Percentiles rank a stretch among this genome's conserved stretches.
These are phyloP conservation scores for Pammene fasciana DNA, from an alignment of 2,888 invertebrate species.

Conservation along the genomic window DNA sequence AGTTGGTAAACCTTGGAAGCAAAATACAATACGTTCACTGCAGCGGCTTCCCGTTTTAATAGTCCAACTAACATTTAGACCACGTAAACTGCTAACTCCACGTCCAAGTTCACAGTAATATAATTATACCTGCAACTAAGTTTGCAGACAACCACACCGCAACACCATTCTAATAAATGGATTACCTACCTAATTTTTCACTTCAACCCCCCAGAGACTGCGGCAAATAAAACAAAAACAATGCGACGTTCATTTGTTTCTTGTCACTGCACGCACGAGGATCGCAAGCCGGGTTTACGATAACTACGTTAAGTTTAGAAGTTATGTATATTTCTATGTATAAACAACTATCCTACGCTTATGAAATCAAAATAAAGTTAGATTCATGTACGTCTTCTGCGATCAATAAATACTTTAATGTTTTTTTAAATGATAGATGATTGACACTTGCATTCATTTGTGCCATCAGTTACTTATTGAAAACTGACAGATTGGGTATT, in stretches of 20 bases:
- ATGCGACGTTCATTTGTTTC: constrained; percentile 62
- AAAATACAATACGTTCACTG: not conserved
- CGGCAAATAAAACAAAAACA: constrained; percentile 40
- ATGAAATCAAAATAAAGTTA: no score
- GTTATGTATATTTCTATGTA: not conserved
- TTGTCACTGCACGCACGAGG: constrained; percentile 54
- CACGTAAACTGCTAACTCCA: constrained; percentile 12
- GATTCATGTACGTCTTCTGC: no score
- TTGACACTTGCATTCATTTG: no score
- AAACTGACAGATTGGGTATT: no score
- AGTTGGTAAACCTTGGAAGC: not conserved
- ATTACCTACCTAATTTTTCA: constrained; percentile 41
- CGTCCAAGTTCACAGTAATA: constrained; percentile 26
- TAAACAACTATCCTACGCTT: no score
- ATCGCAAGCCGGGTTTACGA: constrained; percentile 22
- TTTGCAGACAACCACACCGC: constrained; percentile 25
- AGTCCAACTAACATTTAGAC: constrained; percentile 12
- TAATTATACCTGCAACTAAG: constrained; percentile 31
- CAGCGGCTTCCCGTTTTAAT: not conserved
- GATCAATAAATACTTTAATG: no score
- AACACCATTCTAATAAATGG: constrained; percentile 40
- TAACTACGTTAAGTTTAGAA: not conserved
- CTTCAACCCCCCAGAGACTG: constrained; percentile 41
- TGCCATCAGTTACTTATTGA: no score
- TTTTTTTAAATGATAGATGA: no score